Evolutionary conservation across 1,140 invertebrate genomes (phyloP), one percentile per base, ranked within the genome.

Genomic region (Halyomorpha halys): DNA sequence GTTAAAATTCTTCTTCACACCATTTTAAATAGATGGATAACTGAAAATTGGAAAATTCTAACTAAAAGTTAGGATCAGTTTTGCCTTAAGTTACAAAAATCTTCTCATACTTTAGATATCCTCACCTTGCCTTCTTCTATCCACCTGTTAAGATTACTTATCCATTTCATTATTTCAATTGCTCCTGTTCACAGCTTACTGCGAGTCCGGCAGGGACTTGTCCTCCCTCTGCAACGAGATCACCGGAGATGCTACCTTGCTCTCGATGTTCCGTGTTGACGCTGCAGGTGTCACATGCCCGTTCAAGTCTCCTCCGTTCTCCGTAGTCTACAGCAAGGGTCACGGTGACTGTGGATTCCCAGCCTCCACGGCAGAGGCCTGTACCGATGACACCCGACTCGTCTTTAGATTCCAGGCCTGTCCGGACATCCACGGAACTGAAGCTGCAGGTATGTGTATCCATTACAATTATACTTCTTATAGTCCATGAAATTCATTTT

Each of bases 381-480:
- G 89, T 72, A 91, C 87, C 0, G 87, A 91, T 70, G 83, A 90
- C 68, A 88, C 84, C 1, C 78, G 86, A 60, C 75, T 91, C 16
- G 78, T 94, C 51, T 82, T 96, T 69, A 85, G 85, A 72, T 95
- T 93, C 74, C 91, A 94, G 78, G 91, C 91, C 18, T 96, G 92
- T 75, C 89, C 90, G 0, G 91, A 95, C 74, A 84, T 94, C 8
- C 80, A 82, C 23, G 88, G 86, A 49, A 90, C 90, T 1, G 79
- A 81, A 67, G 77, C 75, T 67, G 74, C 75, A 69, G 74, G 79
- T 79, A 71, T 73, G 63, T 71, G 34, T 19, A 23, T 8, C 23
- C n/a, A 15, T 25, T 15, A 19, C 16, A 21, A 53, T 53, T 25
- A 53, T 21, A 39, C 11, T 39, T 39, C 4, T 30, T 30, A 30